Base-by-base conservation (phyloP, 1,140 invertebrate genomes). In the Pachyrhynchus sulphureomaculatus region DNA sequence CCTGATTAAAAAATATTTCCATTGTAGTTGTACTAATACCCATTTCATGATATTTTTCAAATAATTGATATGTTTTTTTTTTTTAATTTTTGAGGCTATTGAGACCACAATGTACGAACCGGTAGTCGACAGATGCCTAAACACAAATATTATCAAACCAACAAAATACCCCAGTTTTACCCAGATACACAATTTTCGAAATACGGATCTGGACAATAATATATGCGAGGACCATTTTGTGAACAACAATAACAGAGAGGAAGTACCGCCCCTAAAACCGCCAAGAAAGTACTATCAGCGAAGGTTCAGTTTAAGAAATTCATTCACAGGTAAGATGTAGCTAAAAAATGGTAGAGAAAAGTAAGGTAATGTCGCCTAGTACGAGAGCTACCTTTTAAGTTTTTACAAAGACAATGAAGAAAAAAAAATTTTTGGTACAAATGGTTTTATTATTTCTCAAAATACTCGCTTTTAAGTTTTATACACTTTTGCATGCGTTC, bases 61-160 rank as follows among this genome's bases (percentile, higher is more conserved):
- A 26, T 26, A 26, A 3, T 26, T 4, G 3, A 26, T 26, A 26
- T 39, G 20, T 24, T 15, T 12, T 37, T 51, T 21, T 18, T 20
- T 52, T 37, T 44, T 29, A 52, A 29, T 13, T 48, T 18, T 47
- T 51, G 13, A 26, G 24, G 10, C 24, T 13, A 48, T 47, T 24
- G 33, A 53, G 15, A 34, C 18, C 13, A 51, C 9, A 12, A 69
- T 69, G 68, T 69, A 69, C 52, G 62, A 69, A 21, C 68, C 68
- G 10, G 68, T 69, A 5, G 9, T 47, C 4, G 63, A 66, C 54
- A 60, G 45, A 33, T 69, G 62, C 52, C 37, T 65, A 8, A 52
- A 62, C 8, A 54, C 55, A 2, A 56, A 57, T 4, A 55, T 56
- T 23, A 65, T 64, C 18, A 58, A 62, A 37, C 53, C 66, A 0